Conservation (phyloP, 2,888 invertebrate species). For the Serrognathus titanus region DNA sequence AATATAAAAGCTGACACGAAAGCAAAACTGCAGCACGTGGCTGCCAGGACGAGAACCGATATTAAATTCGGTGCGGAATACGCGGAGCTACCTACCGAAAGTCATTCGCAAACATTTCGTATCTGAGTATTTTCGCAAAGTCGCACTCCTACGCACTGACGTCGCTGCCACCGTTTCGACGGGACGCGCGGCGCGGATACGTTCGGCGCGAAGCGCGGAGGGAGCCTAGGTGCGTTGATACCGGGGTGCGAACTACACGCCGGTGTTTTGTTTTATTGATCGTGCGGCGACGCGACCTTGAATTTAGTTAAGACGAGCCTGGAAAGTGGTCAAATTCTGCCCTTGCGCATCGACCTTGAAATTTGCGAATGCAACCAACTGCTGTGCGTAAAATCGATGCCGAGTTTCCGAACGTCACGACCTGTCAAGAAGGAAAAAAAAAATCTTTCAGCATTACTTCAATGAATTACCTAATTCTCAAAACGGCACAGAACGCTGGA, state of each 20-base stretch:
- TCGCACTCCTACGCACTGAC: neutral
- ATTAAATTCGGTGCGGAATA: too few relatives aligned
- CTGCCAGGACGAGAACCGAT: too few relatives aligned
- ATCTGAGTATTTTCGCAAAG: neutral
- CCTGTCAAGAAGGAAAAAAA: too few relatives aligned
- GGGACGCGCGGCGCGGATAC: neutral
- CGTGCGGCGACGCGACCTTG: slow-evolving; percentile 36
- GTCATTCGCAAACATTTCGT: too few relatives aligned
- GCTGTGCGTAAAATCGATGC: neutral
- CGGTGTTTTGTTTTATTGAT: slow-evolving; percentile 27
- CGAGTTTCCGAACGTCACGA: neutral
- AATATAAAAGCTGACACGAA: neutral
- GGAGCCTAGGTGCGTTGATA: neutral
- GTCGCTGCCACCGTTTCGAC: neutral
- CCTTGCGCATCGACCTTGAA: slow-evolving; percentile 45
- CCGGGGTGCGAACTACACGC: slow-evolving; percentile 3
- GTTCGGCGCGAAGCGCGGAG: neutral
- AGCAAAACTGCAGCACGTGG: neutral
- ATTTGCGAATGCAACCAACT: neutral
- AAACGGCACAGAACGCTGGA: too few relatives aligned
- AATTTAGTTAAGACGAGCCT: slow-evolving; percentile 35
- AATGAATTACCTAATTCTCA: too few relatives aligned
- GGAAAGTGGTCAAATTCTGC: slow-evolving; percentile 35
- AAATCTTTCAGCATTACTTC: too few relatives aligned
- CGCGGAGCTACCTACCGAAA: too few relatives aligned